Evolutionary conservation across 2,113 vertebrate genomes (phyloP).

Genomic region (Callipepla squamata): DNA sequence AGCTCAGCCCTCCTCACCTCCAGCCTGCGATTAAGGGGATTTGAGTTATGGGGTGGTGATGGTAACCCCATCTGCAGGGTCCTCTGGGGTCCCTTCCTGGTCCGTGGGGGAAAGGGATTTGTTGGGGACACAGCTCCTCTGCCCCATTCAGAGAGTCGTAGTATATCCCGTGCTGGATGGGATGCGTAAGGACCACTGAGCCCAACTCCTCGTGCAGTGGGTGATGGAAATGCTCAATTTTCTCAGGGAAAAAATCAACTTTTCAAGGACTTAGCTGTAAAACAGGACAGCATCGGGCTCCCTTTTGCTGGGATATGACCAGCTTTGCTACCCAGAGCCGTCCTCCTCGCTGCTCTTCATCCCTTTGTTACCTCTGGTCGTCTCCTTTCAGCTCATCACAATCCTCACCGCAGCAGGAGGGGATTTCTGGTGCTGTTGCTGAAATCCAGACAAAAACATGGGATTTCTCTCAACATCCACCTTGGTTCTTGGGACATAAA

Average conservation of each 20-base stretch:
- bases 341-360: not conserved
- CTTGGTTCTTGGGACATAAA: not conserved
- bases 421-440: accelerated
- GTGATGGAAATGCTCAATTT: not conserved
- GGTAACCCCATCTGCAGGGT: not conserved
- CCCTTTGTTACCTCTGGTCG: accelerated
- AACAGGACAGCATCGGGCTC: not conserved
- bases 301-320: not conserved
- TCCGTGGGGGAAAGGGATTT: accelerated
- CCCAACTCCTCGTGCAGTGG: too few species aligned
- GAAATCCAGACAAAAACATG: not conserved
- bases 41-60: not conserved
- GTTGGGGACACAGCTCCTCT: not conserved
- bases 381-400: not conserved
- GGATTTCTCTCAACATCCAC: not conserved
- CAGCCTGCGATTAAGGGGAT: accelerated
- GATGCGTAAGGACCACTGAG: too few species aligned
- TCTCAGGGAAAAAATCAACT: not conserved
- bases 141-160: not conserved
- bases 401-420: not conserved
- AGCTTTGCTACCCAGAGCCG: not conserved
- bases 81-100: not conserved
- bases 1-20: not conserved
- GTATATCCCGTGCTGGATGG: too few species aligned
- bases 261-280: not conserved